Percentiles rank a stretch among this genome's conserved stretches.
These are phyloP conservation scores for Macrobrachium rosenbergii DNA, from an alignment of 1,140 invertebrate genomes.

Conservation along the genomic window DNA sequence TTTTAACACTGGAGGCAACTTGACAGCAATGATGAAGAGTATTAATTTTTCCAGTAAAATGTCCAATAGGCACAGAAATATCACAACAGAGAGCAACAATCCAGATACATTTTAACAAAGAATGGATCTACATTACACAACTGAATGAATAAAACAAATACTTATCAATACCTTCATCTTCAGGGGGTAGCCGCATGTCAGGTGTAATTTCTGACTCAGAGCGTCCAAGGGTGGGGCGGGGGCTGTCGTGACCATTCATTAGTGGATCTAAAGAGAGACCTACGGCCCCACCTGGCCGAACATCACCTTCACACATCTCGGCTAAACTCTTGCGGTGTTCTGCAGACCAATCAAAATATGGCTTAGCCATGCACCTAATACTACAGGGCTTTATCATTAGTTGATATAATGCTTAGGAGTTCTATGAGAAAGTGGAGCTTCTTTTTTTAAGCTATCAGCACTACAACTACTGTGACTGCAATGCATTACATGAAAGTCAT, in stretches of 20 bases:
- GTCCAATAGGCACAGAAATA: too few relatives aligned
- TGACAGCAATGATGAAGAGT: too few relatives aligned
- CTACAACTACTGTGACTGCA: too few relatives aligned
- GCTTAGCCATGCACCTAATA: conserved; percentile 47
- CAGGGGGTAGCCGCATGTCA: conserved; percentile 63
- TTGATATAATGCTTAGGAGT: background rate
- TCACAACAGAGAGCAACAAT: too few relatives aligned
- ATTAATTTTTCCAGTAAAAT: too few relatives aligned
- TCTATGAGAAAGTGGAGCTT: too few relatives aligned
- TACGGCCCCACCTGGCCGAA: conserved; percentile 62
- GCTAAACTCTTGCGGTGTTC: conserved; percentile 67
- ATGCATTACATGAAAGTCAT: too few relatives aligned
- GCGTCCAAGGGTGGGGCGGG: conserved; percentile 61
- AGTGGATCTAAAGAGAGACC: conserved; percentile 64
- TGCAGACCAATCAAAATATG: conserved; percentile 48
- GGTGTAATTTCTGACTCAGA: conserved; percentile 66
- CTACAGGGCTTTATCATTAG: conserved; percentile 14
- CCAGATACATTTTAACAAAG: too few relatives aligned
- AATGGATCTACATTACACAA: too few relatives aligned
- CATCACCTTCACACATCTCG: conserved; percentile 66
- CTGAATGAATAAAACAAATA: background rate
- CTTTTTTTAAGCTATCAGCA: too few relatives aligned
- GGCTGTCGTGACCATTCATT: conserved; percentile 64
- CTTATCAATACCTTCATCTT: conserved; percentile 53
- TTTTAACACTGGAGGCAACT: too few relatives aligned